Conservation (phyloP, 2,888 invertebrate species). For the Drosophila prostipennis region DNA sequence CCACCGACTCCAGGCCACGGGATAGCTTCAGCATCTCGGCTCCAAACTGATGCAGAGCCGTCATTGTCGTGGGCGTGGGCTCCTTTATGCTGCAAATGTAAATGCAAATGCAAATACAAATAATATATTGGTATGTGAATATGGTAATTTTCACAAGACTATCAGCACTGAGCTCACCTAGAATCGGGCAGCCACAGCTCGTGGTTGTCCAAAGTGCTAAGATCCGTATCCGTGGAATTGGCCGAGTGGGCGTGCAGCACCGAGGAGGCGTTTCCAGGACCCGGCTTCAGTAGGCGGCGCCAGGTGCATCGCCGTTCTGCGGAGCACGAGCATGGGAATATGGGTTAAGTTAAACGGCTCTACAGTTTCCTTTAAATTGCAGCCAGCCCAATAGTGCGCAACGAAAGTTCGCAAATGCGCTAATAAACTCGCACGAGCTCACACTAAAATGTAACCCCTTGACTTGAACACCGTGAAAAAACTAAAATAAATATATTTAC, state of each 20-base stretch:
- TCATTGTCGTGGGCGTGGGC: constrained; percentile 92
- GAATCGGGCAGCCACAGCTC: constrained; percentile 92
- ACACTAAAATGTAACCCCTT: neutral
- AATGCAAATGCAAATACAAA: constrained; percentile 42
- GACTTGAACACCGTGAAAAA: neutral
- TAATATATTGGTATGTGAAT: too few species aligned
- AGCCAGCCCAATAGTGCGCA: constrained; percentile 28
- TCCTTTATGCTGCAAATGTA: constrained; percentile 85
- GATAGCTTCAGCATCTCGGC: constrained; percentile 94
- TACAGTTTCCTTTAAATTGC: constrained; percentile 28
- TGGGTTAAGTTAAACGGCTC: neutral
- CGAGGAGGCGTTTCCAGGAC: constrained; percentile 83
- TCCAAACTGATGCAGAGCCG: constrained; percentile 93
- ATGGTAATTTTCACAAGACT: neutral
- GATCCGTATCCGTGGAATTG: constrained; percentile 92
- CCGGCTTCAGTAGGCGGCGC: constrained; percentile 88
- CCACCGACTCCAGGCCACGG: constrained; percentile 90
- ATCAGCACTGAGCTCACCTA: constrained; percentile 83
- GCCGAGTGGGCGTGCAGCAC: constrained; percentile 89
- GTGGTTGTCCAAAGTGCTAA: constrained; percentile 92
- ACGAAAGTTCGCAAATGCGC: constrained; percentile 54
- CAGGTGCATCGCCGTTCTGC: constrained; percentile 91
- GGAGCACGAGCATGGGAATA: constrained; percentile 10
- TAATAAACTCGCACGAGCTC: constrained; percentile 56
- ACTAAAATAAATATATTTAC: too few species aligned